Base-by-base conservation (phyloP, 2,888 invertebrate species). In the Notodonta dromedarius region DNA sequence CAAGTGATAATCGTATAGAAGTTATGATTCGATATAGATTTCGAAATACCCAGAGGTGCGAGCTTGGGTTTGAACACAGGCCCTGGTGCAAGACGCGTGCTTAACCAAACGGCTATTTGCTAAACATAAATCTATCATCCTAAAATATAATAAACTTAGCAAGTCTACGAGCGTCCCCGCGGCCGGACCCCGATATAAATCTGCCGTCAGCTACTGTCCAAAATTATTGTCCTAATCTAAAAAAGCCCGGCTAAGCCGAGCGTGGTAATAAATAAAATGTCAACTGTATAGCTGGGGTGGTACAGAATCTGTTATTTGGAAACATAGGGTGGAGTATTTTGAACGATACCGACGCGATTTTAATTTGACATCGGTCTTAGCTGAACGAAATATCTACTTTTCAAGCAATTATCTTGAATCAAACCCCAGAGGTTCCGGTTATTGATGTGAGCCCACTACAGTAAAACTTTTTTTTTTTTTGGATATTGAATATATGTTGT, bases 181-280 rank as follows among this genome's bases (percentile, higher is more conserved):
- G 4, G 54, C 35, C 8, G 12, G 46, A 5, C 57, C 48, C 32
- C 13, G 44, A 11, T 9, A 63, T 69, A 73, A 74, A 73, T 73
- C 69, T 70, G 56, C 65, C 57, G 70, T 56, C 68, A 58, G 63
- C 66, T 67, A 62, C 58, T 59, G 70, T 62, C 69, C 69, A 74
- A 73, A 88, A 84, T 83, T 85, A 86, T 86, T 70, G 76, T 80
- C 69, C 74, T 84, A 84, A 88, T 88, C 82, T 85, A 83, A 86
- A 87, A 87, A 88, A 82, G 64, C 77, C 77, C 73, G 77, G 80
- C 79, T 78, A 76, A 78, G 75, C 82, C 78, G 79, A 83, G 82
- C 75, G 69, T 62, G 57, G 77, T 79, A 74, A 88, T 87, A 88
- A 88, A 88, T 88, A 86, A 84, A 85, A 85, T 81, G 87, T 85